phyloP scores from a whole-genome alignment of 2,113 vertebrate species.

The Eonycteris spelaea region DNA sequence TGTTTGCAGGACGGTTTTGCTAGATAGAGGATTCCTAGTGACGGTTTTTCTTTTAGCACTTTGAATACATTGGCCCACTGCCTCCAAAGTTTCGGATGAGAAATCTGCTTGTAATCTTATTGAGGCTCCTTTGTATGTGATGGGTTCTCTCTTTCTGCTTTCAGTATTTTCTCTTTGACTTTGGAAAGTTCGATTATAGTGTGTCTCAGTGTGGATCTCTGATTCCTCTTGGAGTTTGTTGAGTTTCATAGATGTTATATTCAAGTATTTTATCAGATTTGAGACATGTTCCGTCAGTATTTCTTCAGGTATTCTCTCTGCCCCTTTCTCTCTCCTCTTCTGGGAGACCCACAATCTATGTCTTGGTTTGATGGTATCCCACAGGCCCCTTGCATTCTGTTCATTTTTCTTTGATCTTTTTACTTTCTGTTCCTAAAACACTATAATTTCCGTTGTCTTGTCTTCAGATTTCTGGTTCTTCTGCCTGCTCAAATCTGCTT shows the following conservation, averaged over 20 bases:
- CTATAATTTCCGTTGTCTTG: background rate
- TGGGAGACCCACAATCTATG: background rate
- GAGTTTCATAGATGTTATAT: background rate
- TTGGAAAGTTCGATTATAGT: background rate
- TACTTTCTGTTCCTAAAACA: background rate
- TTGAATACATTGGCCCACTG: background rate
- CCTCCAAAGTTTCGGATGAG: background rate
- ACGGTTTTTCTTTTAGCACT: background rate
- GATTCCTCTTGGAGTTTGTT: background rate
- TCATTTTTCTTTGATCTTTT: background rate
- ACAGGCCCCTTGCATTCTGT: background rate
- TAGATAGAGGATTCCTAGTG: background rate
- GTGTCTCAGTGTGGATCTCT: background rate
- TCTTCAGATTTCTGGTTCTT: background rate
- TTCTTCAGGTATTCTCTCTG: background rate
- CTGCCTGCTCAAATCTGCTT: background rate
- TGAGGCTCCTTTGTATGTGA: background rate
- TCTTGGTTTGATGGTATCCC: background rate
- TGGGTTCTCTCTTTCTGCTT: background rate
- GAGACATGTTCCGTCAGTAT: background rate
- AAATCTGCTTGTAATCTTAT: background rate
- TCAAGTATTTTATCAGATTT: background rate
- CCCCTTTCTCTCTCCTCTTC: background rate
- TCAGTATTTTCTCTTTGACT: background rate
- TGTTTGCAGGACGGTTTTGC: background rate